Evolutionary conservation across 2,797 vertebrate species (phyloP), one percentile per base, ranked within the genome.

Genomic region (Iguana delicatissima): DNA sequence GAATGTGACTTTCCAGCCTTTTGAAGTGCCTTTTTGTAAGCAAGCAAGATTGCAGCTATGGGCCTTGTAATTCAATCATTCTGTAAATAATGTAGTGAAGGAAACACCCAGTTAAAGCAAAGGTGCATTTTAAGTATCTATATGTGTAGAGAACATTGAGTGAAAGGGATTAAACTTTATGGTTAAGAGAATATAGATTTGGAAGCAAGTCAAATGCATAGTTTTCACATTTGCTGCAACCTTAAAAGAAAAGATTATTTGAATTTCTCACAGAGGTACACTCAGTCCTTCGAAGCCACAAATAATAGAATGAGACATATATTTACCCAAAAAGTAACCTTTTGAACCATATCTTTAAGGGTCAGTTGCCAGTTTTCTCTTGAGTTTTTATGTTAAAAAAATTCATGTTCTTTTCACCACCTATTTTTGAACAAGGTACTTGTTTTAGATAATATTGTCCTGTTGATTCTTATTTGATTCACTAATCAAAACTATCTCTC

Each of bases 71-170:
- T 89, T 93, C 73, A 91, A 87, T 83, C 89, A 76, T 90, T 94
- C 55, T 80, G 29, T 85, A 83, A 79, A 86, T 85, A 91, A 94
- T n/a, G 6, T 81, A 64, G 42, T 38, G 6, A 73, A n/a, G 93
- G 90, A 94, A 94, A 95, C 32, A 86, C 35, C 84, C 35, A 32
- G n/a, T 89, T 24, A 77, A 89, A 69, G 85, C 32, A 67, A 69
- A 81, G 55, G 3, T 57, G 32, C 50, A 59, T 80, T 62, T 55
- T 1, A 1, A 7, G 14, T 59, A 38, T 84, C 64, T 86, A 26
- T 87, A 26, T 87, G 52, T 88, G 0, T 91, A 87, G 88, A 52
- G 9, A 69, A 69, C 26, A 69, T 69, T 69, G 29, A 89, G 79
- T 82, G 24, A 83, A 0, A 1, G 73, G 46, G 79, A 64, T 74